Percentiles rank a stretch among this genome's conserved stretches.
Conservation (phyloP, 1,140 invertebrate species). For the Drosophila paulistorum region DNA sequence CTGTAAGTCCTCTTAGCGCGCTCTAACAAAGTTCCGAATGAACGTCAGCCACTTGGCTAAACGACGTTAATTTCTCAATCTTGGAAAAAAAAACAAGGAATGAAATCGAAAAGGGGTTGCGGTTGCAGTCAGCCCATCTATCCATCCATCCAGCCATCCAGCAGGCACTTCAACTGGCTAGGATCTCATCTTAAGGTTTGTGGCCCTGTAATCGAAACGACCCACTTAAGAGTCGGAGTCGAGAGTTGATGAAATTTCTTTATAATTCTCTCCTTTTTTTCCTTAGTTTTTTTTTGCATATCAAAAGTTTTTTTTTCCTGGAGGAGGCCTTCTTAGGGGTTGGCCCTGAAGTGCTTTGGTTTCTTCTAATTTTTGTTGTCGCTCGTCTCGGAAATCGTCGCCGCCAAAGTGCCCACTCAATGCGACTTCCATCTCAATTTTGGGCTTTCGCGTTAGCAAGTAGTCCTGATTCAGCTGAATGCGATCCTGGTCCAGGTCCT, state of each 20-base stretch:
- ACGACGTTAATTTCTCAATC: slow-evolving; percentile 78
- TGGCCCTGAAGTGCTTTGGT: slow-evolving; percentile 54
- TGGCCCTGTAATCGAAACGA: slow-evolving; percentile 74
- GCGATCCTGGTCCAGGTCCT: slow-evolving; percentile 2
- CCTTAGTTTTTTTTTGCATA: slow-evolving; percentile 41
- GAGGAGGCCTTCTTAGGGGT: slow-evolving; percentile 63
- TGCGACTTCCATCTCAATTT: slow-evolving; percentile 60
- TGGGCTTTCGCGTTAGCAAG: slow-evolving; percentile 22
- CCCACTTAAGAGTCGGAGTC: slow-evolving; percentile 67
- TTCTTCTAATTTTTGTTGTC: slow-evolving; percentile 75
- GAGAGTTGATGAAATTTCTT: slow-evolving; percentile 66
- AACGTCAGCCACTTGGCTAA: slow-evolving; percentile 68
- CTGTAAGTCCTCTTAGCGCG: too few species aligned
- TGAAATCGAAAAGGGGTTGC: slow-evolving; percentile 52
- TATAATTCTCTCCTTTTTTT: slow-evolving; percentile 52
- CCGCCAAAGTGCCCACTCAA: slow-evolving; percentile 72
- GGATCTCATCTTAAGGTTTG: slow-evolving; percentile 59
- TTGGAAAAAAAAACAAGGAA: slow-evolving; percentile 18
- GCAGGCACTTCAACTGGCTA: slow-evolving; percentile 39
- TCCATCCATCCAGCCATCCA: too few species aligned
- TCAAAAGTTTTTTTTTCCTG: slow-evolving; percentile 32
- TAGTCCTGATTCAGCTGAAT: background rate
- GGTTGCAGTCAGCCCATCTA: slow-evolving; percentile 9
- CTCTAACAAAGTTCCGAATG: background rate
- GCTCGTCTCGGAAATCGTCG: slow-evolving; percentile 71